Conservation (phyloP, 2,888 invertebrate genomes). For the Drosophila hamatofila region DNA sequence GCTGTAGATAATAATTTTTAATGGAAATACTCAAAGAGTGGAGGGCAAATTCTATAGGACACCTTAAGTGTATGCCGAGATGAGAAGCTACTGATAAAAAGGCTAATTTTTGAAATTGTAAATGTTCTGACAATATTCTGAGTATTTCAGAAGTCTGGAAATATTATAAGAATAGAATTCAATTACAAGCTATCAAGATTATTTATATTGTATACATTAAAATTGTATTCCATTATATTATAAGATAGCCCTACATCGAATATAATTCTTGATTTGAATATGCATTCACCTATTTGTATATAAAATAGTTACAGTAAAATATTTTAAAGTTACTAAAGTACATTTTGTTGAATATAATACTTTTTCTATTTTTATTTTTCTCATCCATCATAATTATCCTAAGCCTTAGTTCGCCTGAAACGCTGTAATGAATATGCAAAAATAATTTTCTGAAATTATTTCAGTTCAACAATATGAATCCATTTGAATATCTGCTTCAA, state of each 20-base stretch:
- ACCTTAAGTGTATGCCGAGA: constrained; percentile 57
- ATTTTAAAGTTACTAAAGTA: background rate
- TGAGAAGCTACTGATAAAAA: constrained; percentile 24
- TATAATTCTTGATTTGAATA: background rate
- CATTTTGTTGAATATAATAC: background rate
- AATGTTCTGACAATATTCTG: background rate
- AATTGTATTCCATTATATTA: no score
- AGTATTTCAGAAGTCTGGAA: background rate
- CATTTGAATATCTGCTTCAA: background rate
- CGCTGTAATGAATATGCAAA: background rate
- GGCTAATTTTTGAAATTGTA: constrained; percentile 3
- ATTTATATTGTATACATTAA: no score
- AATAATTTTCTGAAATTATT: background rate
- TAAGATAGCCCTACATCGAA: no score
- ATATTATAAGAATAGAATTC: background rate
- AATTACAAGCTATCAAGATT: background rate
- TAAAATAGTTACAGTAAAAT: background rate
- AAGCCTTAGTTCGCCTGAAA: background rate
- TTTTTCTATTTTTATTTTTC: background rate
- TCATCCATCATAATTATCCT: background rate
- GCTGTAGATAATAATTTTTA: constrained; percentile 46
- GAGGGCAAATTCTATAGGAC: constrained; percentile 47
- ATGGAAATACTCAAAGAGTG: constrained; percentile 29
- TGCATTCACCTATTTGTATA: background rate
- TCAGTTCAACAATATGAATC: background rate